Percentiles rank a stretch among this genome's conserved stretches.
These are phyloP conservation scores for Phaethornis superciliosus DNA, from an alignment of 2,113 vertebrate species.

Conservation along the genomic window DNA sequence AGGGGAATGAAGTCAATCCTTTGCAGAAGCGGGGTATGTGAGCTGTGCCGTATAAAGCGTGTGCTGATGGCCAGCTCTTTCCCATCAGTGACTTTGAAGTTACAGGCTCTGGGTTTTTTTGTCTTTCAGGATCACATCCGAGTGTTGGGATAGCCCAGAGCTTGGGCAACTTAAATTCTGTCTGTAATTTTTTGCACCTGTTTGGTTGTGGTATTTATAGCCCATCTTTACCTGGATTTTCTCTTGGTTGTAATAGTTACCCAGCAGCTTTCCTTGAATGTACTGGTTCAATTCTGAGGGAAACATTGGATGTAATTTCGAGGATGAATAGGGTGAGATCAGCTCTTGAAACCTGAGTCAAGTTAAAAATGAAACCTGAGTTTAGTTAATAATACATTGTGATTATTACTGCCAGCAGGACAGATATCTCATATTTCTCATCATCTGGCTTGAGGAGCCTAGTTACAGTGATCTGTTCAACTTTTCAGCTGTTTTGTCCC, in stretches of 20 bases:
- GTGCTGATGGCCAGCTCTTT: not conserved
- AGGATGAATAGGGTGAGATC: slow-evolving; percentile 28
- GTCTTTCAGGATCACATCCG: not conserved
- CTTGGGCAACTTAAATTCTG: not conserved
- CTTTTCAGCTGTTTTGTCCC: not conserved
- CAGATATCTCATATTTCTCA: slow-evolving; percentile 20
- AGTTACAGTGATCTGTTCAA: not conserved
- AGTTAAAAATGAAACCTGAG: slow-evolving; percentile 57
- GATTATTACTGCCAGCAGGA: slow-evolving; percentile 17
- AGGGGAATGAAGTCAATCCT: not conserved
- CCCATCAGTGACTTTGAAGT: slow-evolving; percentile 17
- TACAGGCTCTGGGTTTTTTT: not conserved
- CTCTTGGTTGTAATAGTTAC: not conserved
- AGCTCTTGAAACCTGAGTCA: slow-evolving; percentile 20
- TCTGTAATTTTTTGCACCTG: not conserved
- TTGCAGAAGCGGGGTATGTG: not conserved
- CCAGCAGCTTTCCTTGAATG: not conserved
- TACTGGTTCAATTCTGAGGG: not conserved
- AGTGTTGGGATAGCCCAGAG: not conserved
- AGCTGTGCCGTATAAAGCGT: not conserved
- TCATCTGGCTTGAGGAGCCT: slow-evolving; percentile 15
- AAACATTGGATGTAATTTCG: not conserved
- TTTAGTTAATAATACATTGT: slow-evolving; percentile 62
- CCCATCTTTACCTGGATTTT: not conserved
- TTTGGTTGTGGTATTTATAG: not conserved